Base-by-base conservation (phyloP, 2,797 vertebrate species). In the Sebastes baramenuke region DNA sequence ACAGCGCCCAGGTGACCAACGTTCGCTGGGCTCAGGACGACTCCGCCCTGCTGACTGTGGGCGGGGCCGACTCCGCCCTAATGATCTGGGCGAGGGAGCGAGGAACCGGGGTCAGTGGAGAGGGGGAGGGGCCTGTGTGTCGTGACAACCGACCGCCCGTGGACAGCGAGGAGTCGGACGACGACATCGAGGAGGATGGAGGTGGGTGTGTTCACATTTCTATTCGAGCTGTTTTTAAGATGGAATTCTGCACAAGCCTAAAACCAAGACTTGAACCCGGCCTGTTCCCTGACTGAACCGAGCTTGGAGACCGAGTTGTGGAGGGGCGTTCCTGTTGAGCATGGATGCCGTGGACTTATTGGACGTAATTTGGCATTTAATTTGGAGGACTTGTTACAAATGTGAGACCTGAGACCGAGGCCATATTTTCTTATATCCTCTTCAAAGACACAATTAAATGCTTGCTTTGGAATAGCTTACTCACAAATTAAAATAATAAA, bases 111-210 rank as follows among this genome's bases (percentile, higher is more conserved):
- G 96, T 54, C 96, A 93, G 92, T 79, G 96, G 94, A 69, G 95
- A 91, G 1, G 89, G 84, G 72, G 92, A 90, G 16, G 88, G 69
- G 16, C 56, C 76, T 54, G 8, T 80, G 77, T 74, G 70, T 11
- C 74, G 69, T 0, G 87, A 93, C 56, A 88, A 83, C 81, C 38
- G 80, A 0, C 85, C 91, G 0, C 77, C 96, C 0, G 97, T 97
- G 77, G 98, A 99, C 92, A 99, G 98, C 3, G 97, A 99, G 79
- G 98, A 99, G 83, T 99, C 98, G 0, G 98, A 99, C 34, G 97
- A 98, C 0, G 98, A 99, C 22, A 94, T 94, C 0, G 98, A 99
- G 64, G 98, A 99, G 82, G 98, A 99, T 9, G 98, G 98, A 96
- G 98, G 98, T 98, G 90, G 89, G 84, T 49, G 67, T 8, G 16